phyloP scores from a whole-genome alignment of 2,113 vertebrate species.

The Neodon shergylaensis region DNA sequence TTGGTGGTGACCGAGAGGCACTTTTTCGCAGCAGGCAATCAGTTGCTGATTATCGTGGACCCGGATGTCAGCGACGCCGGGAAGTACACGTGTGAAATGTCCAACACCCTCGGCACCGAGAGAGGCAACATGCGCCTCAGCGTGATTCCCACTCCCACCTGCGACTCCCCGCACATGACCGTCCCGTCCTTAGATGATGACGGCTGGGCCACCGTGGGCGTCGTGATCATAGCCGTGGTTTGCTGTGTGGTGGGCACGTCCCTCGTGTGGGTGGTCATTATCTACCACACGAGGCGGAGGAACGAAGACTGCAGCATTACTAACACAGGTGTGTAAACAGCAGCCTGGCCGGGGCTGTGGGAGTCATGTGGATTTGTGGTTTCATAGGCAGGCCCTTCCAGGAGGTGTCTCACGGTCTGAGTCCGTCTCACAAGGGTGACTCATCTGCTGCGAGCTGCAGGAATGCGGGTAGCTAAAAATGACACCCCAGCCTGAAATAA shows the following conservation, averaged over 20 bases:
- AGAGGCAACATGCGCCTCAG: slow-evolving; percentile 92
- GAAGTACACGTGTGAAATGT: slow-evolving; percentile 98
- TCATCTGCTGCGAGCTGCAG: slow-evolving; percentile 55
- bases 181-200: slow-evolving; percentile 88
- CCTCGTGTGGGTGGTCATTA: slow-evolving; percentile 98
- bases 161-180: slow-evolving; percentile 90
- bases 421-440: slow-evolving; percentile 54
- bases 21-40: slow-evolving; percentile 97
- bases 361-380: slow-evolving; percentile 22
- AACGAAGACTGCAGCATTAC: slow-evolving; percentile 97
- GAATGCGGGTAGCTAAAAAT: slow-evolving; percentile 66
- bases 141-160: slow-evolving; percentile 94
- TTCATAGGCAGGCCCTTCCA: slow-evolving; percentile 39
- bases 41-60: slow-evolving; percentile 97
- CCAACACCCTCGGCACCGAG: slow-evolving; percentile 95
- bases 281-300: slow-evolving; percentile 96
- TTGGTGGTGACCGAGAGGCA: slow-evolving; percentile 94
- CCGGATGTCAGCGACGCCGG: slow-evolving; percentile 93
- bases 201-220: slow-evolving; percentile 96
- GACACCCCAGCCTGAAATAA: background rate
- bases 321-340: slow-evolving; percentile 93
- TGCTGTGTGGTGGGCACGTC: slow-evolving; percentile 99
- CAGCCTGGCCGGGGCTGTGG: background rate
- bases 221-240: slow-evolving; percentile 98
- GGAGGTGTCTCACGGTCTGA: slow-evolving; percentile 30